Percentiles rank a stretch among this genome's conserved stretches.
Evolutionary conservation across 2,113 vertebrate genomes (phyloP).

Genomic region (Sialia sialis): DNA sequence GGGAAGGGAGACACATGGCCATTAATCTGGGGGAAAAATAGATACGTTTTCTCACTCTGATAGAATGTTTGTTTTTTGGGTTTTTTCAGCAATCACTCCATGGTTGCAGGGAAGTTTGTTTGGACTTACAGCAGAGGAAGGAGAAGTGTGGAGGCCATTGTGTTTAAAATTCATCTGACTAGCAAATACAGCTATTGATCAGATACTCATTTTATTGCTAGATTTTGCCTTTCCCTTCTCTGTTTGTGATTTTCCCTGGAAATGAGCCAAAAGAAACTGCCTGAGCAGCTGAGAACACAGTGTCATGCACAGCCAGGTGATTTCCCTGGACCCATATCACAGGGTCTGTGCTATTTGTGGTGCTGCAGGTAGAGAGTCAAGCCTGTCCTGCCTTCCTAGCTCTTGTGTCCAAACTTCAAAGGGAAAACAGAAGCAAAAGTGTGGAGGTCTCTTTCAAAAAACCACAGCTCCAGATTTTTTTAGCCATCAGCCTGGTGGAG

Average conservation of each 20-base stretch:
- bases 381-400: background rate
- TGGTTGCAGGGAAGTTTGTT: background rate
- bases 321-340: background rate
- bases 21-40: background rate
- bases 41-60: background rate
- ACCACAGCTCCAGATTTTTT: background rate
- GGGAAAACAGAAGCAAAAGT: background rate
- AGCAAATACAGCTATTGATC: background rate
- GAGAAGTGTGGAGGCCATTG: background rate
- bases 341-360: background rate
- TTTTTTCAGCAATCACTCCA: background rate
- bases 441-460: background rate
- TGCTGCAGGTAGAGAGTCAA: background rate
- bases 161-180: background rate
- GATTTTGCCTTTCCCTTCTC: background rate
- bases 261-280: background rate
- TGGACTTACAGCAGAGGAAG: background rate
- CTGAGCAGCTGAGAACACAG: background rate
- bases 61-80: background rate
- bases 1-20: background rate
- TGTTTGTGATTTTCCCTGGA: background rate
- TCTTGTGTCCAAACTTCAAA: background rate
- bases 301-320: background rate
- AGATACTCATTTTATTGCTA: accelerated
- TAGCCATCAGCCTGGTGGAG: background rate